Percentiles rank a stretch among this genome's conserved stretches.
These are phyloP conservation scores for Papilio xuthus DNA, from an alignment of 1,140 invertebrate species.

Conservation along the genomic window DNA sequence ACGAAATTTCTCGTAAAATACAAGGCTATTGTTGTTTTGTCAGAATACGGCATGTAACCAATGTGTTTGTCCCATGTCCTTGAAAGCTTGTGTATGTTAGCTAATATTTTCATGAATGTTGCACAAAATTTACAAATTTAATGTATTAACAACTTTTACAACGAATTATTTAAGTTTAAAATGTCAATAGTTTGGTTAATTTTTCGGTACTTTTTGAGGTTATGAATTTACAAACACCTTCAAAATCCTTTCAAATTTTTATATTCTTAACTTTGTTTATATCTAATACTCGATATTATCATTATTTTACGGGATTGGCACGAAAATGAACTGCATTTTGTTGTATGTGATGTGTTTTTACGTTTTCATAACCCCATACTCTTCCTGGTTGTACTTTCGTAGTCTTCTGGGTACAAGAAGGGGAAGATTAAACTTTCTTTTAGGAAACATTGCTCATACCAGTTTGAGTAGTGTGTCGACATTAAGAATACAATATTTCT, in stretches of 20 bases:
- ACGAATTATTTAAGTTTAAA: not conserved
- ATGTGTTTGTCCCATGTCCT: constrained; percentile 13
- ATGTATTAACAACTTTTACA: not conserved
- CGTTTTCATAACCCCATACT: constrained; percentile 56
- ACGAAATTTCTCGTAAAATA: not conserved
- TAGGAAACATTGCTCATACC: constrained; percentile 67
- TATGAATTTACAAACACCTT: constrained; percentile 13
- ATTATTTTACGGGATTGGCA: not conserved
- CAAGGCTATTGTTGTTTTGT: constrained; percentile 25
- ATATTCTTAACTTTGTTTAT: not conserved
- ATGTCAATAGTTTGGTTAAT: not conserved
- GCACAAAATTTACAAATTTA: not conserved
- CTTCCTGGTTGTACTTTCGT: constrained; percentile 60
- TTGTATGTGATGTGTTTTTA: not conserved
- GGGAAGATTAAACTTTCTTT: constrained; percentile 67
- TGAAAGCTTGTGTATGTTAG: constrained; percentile 2
- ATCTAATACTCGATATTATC: not conserved
- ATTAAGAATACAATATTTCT: constrained; percentile 70
- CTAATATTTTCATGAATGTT: not conserved
- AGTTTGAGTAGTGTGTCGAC: constrained; percentile 69
- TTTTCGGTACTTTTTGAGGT: not conserved
- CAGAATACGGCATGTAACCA: not conserved
- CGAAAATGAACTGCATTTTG: not conserved
- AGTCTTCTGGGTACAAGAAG: constrained; percentile 60
- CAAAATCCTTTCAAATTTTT: not conserved